phyloP scores from a whole-genome alignment of 2,888 invertebrate genomes.

The Ochropleura plecta region DNA sequence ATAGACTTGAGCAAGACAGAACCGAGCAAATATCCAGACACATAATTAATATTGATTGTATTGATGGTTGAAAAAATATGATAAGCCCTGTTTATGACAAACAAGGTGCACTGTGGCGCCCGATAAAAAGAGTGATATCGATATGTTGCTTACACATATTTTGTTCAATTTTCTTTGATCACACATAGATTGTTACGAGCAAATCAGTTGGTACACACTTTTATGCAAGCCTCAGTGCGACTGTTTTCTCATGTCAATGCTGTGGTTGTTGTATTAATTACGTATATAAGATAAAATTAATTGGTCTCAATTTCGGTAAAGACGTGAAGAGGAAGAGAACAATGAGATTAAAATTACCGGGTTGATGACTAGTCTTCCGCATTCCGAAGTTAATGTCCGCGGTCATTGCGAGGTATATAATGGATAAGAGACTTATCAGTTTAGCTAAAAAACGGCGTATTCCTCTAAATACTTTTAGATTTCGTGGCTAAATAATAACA shows the following conservation, averaged over 20 bases:
- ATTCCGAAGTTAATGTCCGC: slow-evolving; percentile 19
- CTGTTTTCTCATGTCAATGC: background rate
- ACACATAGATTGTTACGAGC: background rate
- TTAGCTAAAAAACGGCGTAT: background rate
- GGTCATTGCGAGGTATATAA: background rate
- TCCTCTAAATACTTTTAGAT: background rate
- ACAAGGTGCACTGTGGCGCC: too few species aligned
- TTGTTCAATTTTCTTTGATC: background rate
- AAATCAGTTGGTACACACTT: background rate
- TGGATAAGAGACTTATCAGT: slow-evolving; percentile 4
- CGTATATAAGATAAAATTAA: slow-evolving; percentile 26
- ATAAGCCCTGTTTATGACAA: too few species aligned
- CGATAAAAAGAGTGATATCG: too few species aligned
- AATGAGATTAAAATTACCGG: slow-evolving; percentile 24
- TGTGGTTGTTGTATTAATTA: slow-evolving; percentile 22
- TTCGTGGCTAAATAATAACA: background rate
- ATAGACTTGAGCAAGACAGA: too few species aligned
- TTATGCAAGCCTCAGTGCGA: background rate
- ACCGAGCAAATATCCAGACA: too few species aligned
- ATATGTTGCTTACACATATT: too few species aligned
- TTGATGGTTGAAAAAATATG: too few species aligned
- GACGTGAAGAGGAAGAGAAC: slow-evolving; percentile 23
- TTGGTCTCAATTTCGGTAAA: slow-evolving; percentile 25
- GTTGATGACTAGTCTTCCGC: slow-evolving; percentile 48
- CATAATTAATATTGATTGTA: too few species aligned